phyloP scores from a whole-genome alignment of 2,113 vertebrate species.

The Coptodon rendalli region DNA sequence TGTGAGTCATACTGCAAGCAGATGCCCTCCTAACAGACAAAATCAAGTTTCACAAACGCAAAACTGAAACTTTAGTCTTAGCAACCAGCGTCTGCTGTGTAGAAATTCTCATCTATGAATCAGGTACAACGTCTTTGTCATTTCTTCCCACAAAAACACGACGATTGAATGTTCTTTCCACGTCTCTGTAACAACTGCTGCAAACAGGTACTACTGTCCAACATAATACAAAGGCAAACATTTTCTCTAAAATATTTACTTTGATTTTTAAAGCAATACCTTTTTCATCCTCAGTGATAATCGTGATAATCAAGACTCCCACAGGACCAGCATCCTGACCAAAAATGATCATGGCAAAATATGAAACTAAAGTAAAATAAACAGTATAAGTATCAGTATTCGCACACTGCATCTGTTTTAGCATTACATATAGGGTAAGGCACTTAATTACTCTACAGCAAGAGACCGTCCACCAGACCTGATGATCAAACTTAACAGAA shows the following conservation, averaged over 20 bases:
- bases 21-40: not conserved
- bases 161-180: slow-evolving; percentile 41
- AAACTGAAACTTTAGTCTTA: not conserved
- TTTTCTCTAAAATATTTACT: not conserved
- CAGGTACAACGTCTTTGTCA: not conserved
- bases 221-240: not conserved
- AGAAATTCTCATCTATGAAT: not conserved
- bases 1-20: slow-evolving; percentile 37
- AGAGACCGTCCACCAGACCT: not conserved
- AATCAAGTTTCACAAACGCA: not conserved
- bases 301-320: not conserved
- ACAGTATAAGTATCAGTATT: slow-evolving; percentile 47
- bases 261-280: not conserved
- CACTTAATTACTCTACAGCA: not conserved
- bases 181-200: slow-evolving; percentile 36
- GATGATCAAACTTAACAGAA: not conserved
- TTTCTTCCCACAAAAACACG: slow-evolving; percentile 17
- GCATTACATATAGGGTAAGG: fast-evolving
- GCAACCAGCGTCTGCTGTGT: fast-evolving
- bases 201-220: slow-evolving; percentile 43
- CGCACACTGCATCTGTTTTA: not conserved
- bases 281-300: slow-evolving; percentile 24
- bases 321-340: not conserved
- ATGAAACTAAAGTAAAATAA: not conserved
- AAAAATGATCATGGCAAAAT: fast-evolving